These are phyloP conservation scores for Octopus bimaculoides DNA, from an alignment of 1,140 invertebrate genomes.

Conservation along the genomic window DNA sequence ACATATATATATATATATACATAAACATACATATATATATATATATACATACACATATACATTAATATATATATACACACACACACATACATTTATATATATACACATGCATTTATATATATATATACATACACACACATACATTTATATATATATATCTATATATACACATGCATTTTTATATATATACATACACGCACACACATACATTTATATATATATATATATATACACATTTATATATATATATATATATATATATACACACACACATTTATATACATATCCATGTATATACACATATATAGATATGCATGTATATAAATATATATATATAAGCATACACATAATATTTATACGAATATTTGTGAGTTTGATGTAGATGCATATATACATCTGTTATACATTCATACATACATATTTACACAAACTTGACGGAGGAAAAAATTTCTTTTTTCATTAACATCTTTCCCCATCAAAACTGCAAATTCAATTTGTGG, in stretches of 20 bases:
- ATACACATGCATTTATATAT: neutral
- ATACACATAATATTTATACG: neutral
- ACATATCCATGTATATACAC: neutral
- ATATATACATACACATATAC: neutral
- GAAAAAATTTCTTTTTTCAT: too few species aligned
- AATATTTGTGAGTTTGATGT: neutral
- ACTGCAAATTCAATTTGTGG: too few species aligned
- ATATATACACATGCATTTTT: neutral
- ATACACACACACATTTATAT: neutral
- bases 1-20: neutral
- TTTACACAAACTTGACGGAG: neutral
- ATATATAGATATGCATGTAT: neutral
- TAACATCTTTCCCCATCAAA: too few species aligned
- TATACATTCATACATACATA: neutral
- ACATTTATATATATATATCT: neutral
- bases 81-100: neutral
- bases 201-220: neutral
- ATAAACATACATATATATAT: neutral
- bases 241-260: neutral
- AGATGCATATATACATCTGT: neutral
- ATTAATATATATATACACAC: neutral
- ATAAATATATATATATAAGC: neutral
- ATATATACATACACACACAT: neutral
- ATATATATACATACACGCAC: neutral
- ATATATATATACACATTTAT: neutral